phyloP scores from a whole-genome alignment of 2,888 invertebrate species.

The Fissipunctia ypsillon region DNA sequence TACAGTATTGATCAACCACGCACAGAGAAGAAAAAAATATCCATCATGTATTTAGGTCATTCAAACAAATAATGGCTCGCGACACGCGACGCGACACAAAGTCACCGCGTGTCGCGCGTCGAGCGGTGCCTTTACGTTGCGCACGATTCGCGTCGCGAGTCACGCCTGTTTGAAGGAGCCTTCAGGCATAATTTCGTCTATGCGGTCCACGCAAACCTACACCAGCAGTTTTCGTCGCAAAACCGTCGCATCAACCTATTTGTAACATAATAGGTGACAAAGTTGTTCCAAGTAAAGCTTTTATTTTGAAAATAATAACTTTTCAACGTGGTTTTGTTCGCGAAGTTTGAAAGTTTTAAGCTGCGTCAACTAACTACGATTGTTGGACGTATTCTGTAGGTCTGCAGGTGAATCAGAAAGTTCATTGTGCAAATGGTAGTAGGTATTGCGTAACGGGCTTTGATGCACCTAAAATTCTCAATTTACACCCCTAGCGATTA shows the following conservation, averaged over 20 bases:
- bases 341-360: constrained; percentile 30
- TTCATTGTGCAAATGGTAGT: background rate
- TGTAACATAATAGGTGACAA: constrained; percentile 32
- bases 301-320: constrained; percentile 39
- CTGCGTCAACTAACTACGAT: constrained; percentile 3
- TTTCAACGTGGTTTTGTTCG: constrained; percentile 44
- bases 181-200: constrained; percentile 26
- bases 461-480: too few relatives aligned
- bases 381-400: constrained; percentile 8
- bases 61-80: too few relatives aligned
- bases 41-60: background rate
- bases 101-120: too few relatives aligned
- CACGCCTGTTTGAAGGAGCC: too few relatives aligned
- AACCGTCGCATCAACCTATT: constrained; percentile 27
- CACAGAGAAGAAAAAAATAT: background rate
- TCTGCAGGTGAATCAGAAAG: constrained; percentile 20
- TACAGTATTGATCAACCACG: background rate
- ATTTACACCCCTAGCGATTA: background rate
- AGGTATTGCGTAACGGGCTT: background rate
- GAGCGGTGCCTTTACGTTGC: too few relatives aligned
- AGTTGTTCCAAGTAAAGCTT: constrained; percentile 26
- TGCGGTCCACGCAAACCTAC: constrained; percentile 7
- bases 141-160: too few relatives aligned
- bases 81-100: too few relatives aligned
- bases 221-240: constrained; percentile 3